Evolutionary conservation across 2,888 invertebrate genomes (phyloP).

Genomic region (Mesorhabditis spiculigera): DNA sequence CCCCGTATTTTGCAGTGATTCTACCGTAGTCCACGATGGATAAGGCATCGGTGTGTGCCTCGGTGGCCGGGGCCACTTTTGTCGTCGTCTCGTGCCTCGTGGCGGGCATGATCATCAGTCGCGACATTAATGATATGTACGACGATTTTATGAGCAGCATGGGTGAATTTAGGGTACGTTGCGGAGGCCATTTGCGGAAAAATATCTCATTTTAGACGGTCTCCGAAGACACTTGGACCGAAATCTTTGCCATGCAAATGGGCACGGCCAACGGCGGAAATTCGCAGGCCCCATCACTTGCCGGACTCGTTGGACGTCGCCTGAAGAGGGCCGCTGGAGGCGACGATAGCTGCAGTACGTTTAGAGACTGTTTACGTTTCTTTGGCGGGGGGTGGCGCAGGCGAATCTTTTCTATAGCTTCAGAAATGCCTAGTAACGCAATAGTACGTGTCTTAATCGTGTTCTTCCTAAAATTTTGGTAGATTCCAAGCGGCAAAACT

Average conservation of each 20-base stretch:
- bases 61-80: slow-evolving; percentile 14
- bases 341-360: slow-evolving; percentile 1
- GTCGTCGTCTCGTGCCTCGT: slow-evolving; percentile 15
- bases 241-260: slow-evolving; percentile 18
- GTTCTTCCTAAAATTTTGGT: no score
- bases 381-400: no score
- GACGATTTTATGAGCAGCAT: slow-evolving; percentile 15
- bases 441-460: no score
- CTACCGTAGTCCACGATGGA: background rate
- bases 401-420: no score
- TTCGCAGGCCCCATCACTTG: slow-evolving; percentile 9
- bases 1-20: no score
- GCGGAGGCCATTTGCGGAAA: background rate
- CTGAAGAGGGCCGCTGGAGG: slow-evolving; percentile 6
- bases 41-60: slow-evolving; percentile 5
- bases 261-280: slow-evolving; percentile 8
- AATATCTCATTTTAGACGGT: slow-evolving; percentile 8
- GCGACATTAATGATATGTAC: slow-evolving; percentile 17
- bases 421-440: no score
- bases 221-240: slow-evolving; percentile 23
- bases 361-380: background rate
- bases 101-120: slow-evolving; percentile 14
- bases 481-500: no score
- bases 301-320: background rate
- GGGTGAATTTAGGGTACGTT: slow-evolving; percentile 14